Evolutionary conservation across 2,888 invertebrate genomes (phyloP), one percentile per base, ranked within the genome.

Genomic region (Ectemnius continuus): DNA sequence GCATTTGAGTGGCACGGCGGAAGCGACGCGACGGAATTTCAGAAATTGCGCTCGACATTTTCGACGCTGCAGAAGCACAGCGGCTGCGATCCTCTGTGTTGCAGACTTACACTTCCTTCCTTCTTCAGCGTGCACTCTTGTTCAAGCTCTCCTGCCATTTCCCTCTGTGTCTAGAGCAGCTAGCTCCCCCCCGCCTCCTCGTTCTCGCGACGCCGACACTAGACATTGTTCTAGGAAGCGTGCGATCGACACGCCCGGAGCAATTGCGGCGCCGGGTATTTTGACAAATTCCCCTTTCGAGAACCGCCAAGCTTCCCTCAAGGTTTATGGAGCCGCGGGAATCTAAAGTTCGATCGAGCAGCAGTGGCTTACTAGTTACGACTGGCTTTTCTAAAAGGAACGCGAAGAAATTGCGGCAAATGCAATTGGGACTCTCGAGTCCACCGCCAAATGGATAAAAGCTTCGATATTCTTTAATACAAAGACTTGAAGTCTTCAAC

Each of bases 41-140:
- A 80, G 84, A 84, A 84, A 84, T 84, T 83, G 78, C 84, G 72
- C 76, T 73, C 74, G 81, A 83, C 84, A 84, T 81, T 84, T 84
- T 76, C 74, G 62, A 52, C 23, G 45, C 58, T 16, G 45, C 65
- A 26, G 61, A 14, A 62, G n/a, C 63, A 18, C 66, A 14, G 26
- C 16, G 26, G 13, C 56, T 26, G 16, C 59, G 6, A 23, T 52
- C 52, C 23, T 47, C 23, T 46, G 16, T 18, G 16, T 36, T 36
- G 36, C 36, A 36, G 36, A 36, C 36, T 48, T 16, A n/a, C 26
- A 23, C 62, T 47, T 48, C 52, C 20, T 63, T 45, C 56, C 57
- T 46, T 65, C 65, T 57, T 36, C 36, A 11, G 6, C 36, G 3
- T 36, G 36, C 36, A 36, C 36, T 36, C 36, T 36, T 36, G 36